Evolutionary conservation across 2,797 vertebrate species (phyloP), one percentile per base, ranked within the genome.

Genomic region (Gambusia yucatana): DNA sequence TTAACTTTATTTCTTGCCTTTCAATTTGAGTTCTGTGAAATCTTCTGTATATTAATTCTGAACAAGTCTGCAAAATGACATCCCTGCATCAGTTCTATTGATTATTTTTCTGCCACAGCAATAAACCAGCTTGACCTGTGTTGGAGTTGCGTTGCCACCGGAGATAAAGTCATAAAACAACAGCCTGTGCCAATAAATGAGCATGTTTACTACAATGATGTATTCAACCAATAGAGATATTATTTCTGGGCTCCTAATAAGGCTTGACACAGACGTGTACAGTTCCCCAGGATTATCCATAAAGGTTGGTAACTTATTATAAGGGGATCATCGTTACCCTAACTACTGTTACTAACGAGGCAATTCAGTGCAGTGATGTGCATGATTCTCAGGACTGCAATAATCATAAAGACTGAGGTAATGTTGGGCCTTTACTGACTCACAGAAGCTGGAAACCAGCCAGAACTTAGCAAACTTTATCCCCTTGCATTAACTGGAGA

Each of bases 321-420:
- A 88, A 85, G 73, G 82, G 88, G 91, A 90, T 93, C 78, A 88
- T 88, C 86, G 78, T 91, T 87, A 86, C 83, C 79, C 83, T 93
- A 93, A 94, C 88, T 90, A 88, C 92, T 92, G 92, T 87, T 87
- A 91, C 93, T 93, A 94, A 94, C 93, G 93, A 93, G 89, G 87
- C 83, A 92, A 92, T 93, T 94, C 92, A 93, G 78, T 85, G 84
- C 36, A 71, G 85, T 83, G 83, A 92, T 87, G 84, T 86, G 77
- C 74, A 88, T 80, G 75, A 88, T 88, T 91, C 87, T 93, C 85
- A 73, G 80, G 83, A 88, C 17, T 71, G 85, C 78, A 87, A 91
- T 91, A 89, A 90, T 91, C 89, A 85, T 89, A 87, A 90, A 91
- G 79, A 91, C 69, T 84, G 82, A 85, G 85, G 83, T 91, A 87